Conservation (phyloP, 2,888 invertebrate genomes). For the Protophormia terraenovae region DNA sequence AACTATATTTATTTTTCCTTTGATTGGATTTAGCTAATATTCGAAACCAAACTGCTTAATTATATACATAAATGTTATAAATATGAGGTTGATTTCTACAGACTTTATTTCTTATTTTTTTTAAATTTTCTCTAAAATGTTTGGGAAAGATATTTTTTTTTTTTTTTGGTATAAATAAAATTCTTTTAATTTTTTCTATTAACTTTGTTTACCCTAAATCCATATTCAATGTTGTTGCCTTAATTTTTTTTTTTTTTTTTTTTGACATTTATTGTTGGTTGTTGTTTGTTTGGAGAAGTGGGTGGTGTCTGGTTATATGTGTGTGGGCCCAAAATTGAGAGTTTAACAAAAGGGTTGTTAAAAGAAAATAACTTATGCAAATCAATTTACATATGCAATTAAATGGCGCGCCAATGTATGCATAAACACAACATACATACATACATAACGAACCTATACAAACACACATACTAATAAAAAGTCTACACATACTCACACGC, state of each 20-base stretch:
- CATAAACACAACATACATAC: constrained; percentile 24
- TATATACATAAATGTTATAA: no score
- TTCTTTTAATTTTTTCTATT: neutral
- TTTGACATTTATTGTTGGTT: constrained; percentile 19
- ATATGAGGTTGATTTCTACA: no score
- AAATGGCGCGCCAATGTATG: constrained; percentile 66
- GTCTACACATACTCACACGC: neutral
- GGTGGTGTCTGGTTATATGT: neutral
- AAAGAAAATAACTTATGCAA: constrained; percentile 63
- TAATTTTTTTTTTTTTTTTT: no score
- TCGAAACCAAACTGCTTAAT: no score
- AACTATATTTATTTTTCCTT: no score
- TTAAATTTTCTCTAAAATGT: neutral
- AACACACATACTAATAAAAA: constrained; percentile 32
- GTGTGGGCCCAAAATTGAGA: constrained; percentile 15
- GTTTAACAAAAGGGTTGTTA: constrained; percentile 67
- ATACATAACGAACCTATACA: constrained; percentile 15
- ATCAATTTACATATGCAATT: constrained; percentile 71
- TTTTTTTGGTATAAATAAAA: neutral
- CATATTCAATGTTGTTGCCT: neutral
- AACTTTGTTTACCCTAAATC: neutral
- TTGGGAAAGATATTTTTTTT: neutral
- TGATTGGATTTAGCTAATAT: no score
- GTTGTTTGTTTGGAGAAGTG: neutral
- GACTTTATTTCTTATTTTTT: no score